Percentiles rank a stretch among this genome's conserved stretches.
phyloP scores from a whole-genome alignment of 2,888 invertebrate genomes.

The Rugalucina vietnamica region DNA sequence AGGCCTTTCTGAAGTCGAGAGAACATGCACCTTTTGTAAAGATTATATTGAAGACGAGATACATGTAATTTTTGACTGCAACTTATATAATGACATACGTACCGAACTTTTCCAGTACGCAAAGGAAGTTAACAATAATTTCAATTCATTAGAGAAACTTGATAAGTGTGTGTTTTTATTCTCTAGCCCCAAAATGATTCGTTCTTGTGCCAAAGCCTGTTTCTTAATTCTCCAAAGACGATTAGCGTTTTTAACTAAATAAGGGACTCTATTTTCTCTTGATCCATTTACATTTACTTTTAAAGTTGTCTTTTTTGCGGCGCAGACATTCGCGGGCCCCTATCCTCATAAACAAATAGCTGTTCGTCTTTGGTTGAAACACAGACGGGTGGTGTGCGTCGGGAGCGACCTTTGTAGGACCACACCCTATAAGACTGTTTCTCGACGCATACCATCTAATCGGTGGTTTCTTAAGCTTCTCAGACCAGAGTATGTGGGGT shows the following conservation, averaged over 20 bases:
- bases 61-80: conserved; percentile 18
- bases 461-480: no score
- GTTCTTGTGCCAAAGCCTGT: conserved; percentile 33
- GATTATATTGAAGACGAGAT: conserved; percentile 15
- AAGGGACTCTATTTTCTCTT: no score
- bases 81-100: conserved; percentile 4
- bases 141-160: not conserved
- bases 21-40: conserved; percentile 16
- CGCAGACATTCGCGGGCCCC: no score
- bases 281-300: no score
- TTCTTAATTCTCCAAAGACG: conserved; percentile 11
- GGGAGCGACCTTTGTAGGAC: no score
- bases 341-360: no score
- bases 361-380: no score
- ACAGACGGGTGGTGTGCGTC: no score
- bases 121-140: not conserved
- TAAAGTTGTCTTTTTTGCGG: no score
- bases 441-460: no score
- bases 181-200: conserved; percentile 3
- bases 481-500: no score
- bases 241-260: not conserved
- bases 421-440: no score
- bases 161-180: conserved; percentile 18
- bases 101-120: not conserved
- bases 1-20: not conserved